These are phyloP conservation scores for Eulemur coronatus DNA, from an alignment of 2,797 vertebrate genomes.

Conservation along the genomic window DNA sequence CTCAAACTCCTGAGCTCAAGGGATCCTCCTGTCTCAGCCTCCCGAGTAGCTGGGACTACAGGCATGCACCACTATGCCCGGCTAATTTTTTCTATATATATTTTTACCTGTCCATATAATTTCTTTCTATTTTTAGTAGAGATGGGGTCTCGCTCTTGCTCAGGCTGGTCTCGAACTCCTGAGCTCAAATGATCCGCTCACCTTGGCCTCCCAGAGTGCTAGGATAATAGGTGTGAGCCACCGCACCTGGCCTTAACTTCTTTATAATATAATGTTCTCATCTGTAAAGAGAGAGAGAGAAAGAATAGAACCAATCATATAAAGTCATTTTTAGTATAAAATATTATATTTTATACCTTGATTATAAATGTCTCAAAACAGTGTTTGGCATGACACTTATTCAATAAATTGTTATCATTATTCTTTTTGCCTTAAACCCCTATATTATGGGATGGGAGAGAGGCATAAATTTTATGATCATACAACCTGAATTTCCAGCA, in stretches of 20 bases:
- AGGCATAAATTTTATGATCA: background rate
- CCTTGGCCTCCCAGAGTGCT: too few relatives aligned
- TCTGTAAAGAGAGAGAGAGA: background rate
- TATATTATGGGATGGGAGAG: background rate
- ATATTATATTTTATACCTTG: background rate
- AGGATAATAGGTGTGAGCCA: too few relatives aligned
- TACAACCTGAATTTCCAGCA: background rate
- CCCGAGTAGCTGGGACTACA: too few relatives aligned
- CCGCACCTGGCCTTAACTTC: background rate
- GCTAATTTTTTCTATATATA: too few relatives aligned
- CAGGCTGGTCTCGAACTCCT: too few relatives aligned
- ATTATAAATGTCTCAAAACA: background rate
- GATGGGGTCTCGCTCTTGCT: too few relatives aligned
- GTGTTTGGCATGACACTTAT: background rate
- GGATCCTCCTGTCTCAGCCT: too few relatives aligned
- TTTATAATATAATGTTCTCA: background rate
- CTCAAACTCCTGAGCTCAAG: too few relatives aligned
- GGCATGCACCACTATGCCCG: too few relatives aligned
- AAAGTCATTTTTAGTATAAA: constrained; percentile 23
- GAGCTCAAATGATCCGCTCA: too few relatives aligned
- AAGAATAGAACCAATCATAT: background rate
- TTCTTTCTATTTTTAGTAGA: too few relatives aligned
- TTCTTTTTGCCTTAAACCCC: background rate
- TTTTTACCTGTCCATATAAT: too few relatives aligned
- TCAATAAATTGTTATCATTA: background rate